Base-by-base conservation (phyloP, 1,140 invertebrate genomes). In the Drosophila simulans region DNA sequence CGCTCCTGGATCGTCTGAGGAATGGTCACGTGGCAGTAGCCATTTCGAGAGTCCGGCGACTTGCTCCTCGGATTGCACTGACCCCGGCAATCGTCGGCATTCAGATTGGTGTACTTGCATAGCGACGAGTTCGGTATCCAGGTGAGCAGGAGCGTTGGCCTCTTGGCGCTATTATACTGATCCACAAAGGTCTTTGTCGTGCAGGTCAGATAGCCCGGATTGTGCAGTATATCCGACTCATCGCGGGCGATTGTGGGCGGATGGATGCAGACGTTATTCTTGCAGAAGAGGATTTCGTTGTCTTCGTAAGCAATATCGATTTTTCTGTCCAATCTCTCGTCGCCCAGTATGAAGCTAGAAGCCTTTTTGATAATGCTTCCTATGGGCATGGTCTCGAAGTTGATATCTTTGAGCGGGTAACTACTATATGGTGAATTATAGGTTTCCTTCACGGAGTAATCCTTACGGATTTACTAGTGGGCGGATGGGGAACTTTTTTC, bases 231-330 rank as follows among this genome's bases (percentile, higher is more conserved):
- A 71, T 98, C 96, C 34, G 95, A 95, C 75, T 97, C 96, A 77
- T 96, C 95, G 15, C 96, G 93, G 11, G 96, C 94, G 15, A 97
- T 93, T 0, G 95, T 95, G 45, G 97, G 97, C 2, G 98, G 97
- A 94, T 99, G 98, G 22, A 99, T 97, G 93, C 98, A 99, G 10
- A 99, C 97, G 93, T 99, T 99, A 91, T 99, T 99, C 92, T 97
- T 96, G 91, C 96, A 97, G 89, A 97, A 97, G 7, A 97, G 93
- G 59, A 97, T 95, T 93, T 97, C 96, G 73, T 97, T 97, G 92
- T 97, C 96, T 84, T 96, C 95, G 82, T 96, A 96, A 68, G 94
- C 93, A 37, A 93, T 93, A 40, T 93, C 93, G 80, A 94, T 93
- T 81, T 94, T 93, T 65, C 94, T 94, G n/a, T 95, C 94, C 64